These are phyloP conservation scores for Keiferia lycopersicella DNA, from an alignment of 2,888 invertebrate genomes.

Conservation along the genomic window DNA sequence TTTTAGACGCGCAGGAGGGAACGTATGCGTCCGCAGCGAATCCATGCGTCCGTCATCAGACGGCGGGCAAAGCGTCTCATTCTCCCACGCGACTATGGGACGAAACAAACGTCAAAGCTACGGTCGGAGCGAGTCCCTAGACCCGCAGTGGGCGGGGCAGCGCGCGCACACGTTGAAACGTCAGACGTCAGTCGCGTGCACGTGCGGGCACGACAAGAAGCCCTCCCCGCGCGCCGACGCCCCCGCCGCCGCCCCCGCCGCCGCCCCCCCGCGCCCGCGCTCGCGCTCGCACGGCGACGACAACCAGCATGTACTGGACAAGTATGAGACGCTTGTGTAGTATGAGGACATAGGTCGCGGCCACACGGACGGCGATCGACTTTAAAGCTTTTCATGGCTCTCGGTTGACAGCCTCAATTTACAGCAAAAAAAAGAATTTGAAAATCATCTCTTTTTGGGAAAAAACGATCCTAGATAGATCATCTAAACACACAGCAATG, in stretches of 20 bases:
- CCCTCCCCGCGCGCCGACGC: slow-evolving; percentile 58
- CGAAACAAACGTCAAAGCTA: slow-evolving; percentile 58
- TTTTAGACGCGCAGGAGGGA: slow-evolving; percentile 66
- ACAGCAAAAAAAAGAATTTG: too few species aligned
- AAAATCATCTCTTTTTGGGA: too few species aligned
- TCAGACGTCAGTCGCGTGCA: slow-evolving; percentile 72
- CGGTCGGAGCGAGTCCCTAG: slow-evolving; percentile 70
- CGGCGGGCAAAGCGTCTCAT: slow-evolving; percentile 52
- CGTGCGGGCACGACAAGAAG: slow-evolving; percentile 75
- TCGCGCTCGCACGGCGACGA: slow-evolving; percentile 70
- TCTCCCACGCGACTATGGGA: slow-evolving; percentile 62
- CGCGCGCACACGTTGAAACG: slow-evolving; percentile 69
- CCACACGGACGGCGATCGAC: slow-evolving; percentile 22
- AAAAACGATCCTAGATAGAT: too few species aligned
- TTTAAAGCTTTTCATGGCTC: neutral
- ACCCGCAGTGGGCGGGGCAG: slow-evolving; percentile 62
- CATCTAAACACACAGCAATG: too few species aligned
- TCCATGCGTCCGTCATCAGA: slow-evolving; percentile 59
- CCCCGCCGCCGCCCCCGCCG: slow-evolving; percentile 42
- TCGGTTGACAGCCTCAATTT: neutral
- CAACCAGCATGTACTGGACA: slow-evolving; percentile 72
- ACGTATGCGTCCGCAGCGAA: slow-evolving; percentile 54
- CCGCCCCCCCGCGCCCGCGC: slow-evolving; percentile 56
- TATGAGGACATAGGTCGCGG: slow-evolving; percentile 31
- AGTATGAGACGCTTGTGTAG: slow-evolving; percentile 77